Evolutionary conservation across 2,888 invertebrate genomes (phyloP), one percentile per base, ranked within the genome.

Genomic region (Smittia sp.): DNA sequence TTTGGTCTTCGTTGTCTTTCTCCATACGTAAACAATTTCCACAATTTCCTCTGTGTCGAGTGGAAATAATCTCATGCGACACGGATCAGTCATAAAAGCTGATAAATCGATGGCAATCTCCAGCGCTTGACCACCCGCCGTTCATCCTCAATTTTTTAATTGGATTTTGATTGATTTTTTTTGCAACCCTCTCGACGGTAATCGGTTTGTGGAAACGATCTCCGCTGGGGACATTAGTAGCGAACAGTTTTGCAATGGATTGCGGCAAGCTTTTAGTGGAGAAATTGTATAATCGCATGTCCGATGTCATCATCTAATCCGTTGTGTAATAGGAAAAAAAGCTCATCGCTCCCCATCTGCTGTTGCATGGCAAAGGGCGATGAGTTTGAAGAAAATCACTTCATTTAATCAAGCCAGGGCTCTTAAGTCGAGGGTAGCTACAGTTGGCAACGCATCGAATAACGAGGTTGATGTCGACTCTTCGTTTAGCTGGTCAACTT

Each of bases 211-310:
- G 27, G 11, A 2, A n/a, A 46, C 46, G 46, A 46, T 46, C 15
- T 15, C 15, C n/a, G 6, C 15, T 11, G 46, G 11, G 46, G 46
- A 46, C 15, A 46, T 46, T 46, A 46, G 11, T 32, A 9, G 32
- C 32, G 32, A 32, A 9, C 11, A 46, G n/a, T 46, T n/a, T 58
- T 11, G 18, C 20, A 7, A 18, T 20, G 58, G 46, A 46, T 58
- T 58, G 18, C 3, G 58, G 20, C 4, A 2, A 20, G 58, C 58
- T 20, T 58, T 18, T 18, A 22, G 22, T 6, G n/a, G n/a, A 46
- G n/a, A 46, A 46, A 58, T 52, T 52, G 27, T 69, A 54, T 69
- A 69, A 69, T 69, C 69, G 69, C 69, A 69, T 69, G 69, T 69
- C 9, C 32, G 32, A 32, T 32, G 32, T 32, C 32, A 32, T 32